Conservation (phyloP, 2,888 invertebrate genomes). For the Orchesella flavescens region DNA sequence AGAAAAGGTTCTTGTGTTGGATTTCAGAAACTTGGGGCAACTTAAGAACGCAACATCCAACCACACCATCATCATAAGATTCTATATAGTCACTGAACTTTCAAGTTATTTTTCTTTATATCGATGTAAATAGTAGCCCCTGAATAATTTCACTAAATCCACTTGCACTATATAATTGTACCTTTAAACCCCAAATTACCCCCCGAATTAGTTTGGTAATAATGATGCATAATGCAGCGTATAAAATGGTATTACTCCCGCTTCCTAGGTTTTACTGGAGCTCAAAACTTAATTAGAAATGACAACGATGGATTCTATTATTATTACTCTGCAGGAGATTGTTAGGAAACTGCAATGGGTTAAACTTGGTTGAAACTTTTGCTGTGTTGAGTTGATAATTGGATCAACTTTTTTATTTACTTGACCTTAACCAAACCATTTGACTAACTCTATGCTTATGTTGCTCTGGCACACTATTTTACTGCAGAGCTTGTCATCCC, state of each 20-base stretch:
- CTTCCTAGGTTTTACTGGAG: neutral
- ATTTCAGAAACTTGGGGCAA: too few species aligned
- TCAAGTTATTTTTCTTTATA: too few species aligned
- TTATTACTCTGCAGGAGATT: neutral
- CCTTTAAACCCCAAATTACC: neutral
- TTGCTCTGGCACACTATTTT: neutral
- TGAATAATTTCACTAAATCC: neutral
- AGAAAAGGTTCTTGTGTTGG: too few species aligned
- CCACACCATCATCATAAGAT: too few species aligned
- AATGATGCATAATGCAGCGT: neutral
- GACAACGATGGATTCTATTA: neutral
- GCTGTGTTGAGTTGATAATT: slow-evolving; percentile 20
- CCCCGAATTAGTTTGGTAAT: neutral
- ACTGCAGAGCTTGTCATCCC: neutral
- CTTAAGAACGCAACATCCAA: too few species aligned
- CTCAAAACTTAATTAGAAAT: too few species aligned
- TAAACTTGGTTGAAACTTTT: neutral
- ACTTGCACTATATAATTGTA: neutral
- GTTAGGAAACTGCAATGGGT: neutral
- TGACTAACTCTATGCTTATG: too few species aligned
- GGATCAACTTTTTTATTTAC: slow-evolving; percentile 18
- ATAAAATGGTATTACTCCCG: slow-evolving; percentile 17
- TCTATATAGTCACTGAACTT: too few species aligned
- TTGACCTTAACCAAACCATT: slow-evolving; percentile 30
- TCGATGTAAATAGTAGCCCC: too few species aligned